phyloP scores from a whole-genome alignment of 2,797 vertebrate species.

The Anguilla obscura region DNA sequence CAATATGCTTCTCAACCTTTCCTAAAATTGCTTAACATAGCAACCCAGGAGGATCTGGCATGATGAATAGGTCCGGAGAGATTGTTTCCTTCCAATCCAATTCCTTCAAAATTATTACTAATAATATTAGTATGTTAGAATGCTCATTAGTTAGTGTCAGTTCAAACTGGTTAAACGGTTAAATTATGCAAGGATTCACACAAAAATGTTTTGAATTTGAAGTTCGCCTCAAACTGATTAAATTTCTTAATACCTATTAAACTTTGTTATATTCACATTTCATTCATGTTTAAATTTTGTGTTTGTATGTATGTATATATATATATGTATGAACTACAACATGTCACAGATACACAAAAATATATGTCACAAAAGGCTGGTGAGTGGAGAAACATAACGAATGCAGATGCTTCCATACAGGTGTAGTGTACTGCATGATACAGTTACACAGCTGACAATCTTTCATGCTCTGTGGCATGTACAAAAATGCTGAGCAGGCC shows the following conservation, averaged over 20 bases:
- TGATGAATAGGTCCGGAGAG: not conserved
- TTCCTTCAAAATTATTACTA: not conserved
- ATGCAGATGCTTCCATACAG: no score
- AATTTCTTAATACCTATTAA: not conserved
- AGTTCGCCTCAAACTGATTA: not conserved
- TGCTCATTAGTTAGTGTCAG: not conserved
- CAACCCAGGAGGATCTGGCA: not conserved
- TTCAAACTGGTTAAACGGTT: not conserved
- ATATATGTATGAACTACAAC: no score
- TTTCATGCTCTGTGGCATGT: no score
- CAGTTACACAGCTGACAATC: no score
- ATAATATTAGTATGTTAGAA: not conserved
- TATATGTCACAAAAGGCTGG: no score
- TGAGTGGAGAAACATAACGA: no score
- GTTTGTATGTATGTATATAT: not conserved
- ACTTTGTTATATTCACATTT: not conserved
- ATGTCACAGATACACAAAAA: no score
- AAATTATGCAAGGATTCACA: not conserved
- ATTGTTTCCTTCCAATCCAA: not conserved
- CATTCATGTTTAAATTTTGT: not conserved
- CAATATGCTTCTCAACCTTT: not conserved
- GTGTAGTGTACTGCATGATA: no score
- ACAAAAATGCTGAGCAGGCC: no score
- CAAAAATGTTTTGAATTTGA: not conserved
- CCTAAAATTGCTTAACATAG: not conserved